phyloP scores from a whole-genome alignment of 2,113 vertebrate species.

The Cettia cetti region DNA sequence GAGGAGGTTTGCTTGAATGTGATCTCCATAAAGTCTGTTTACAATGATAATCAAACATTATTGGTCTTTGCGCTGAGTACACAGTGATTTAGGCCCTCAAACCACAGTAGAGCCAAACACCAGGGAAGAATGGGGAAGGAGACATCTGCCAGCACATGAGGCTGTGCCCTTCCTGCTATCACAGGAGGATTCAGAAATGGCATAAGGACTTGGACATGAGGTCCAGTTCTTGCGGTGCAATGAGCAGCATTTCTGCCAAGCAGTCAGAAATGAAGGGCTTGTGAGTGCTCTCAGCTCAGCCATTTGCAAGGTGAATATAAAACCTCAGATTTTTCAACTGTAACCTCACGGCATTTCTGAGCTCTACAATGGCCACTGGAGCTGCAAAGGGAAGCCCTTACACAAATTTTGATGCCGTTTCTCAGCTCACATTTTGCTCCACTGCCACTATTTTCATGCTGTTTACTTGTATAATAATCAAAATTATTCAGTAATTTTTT shows the following conservation, averaged over 20 bases:
- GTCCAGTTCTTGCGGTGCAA: background rate
- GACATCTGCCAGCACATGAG: background rate
- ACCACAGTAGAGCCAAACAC: background rate
- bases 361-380: background rate
- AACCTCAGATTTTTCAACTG: background rate
- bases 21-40: constrained; percentile 21
- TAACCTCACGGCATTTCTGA: background rate
- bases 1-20: background rate
- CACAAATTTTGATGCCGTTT: background rate
- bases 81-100: background rate
- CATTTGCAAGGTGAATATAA: background rate
- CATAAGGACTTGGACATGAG: background rate
- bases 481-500: background rate
- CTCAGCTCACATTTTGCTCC: background rate
- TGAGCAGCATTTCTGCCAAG: background rate
- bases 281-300: background rate
- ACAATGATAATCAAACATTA: constrained; percentile 19
- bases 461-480: background rate
- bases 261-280: background rate
- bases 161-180: background rate
- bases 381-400: background rate
- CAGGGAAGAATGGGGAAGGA: background rate
- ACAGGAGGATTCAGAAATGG: background rate
- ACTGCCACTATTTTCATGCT: background rate
- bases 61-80: background rate